A percentile compares a stretch with the other conserved stretches of the same genome.
Conservation (phyloP, 2,888 invertebrate genomes). For the Odontothrips loti region DNA sequence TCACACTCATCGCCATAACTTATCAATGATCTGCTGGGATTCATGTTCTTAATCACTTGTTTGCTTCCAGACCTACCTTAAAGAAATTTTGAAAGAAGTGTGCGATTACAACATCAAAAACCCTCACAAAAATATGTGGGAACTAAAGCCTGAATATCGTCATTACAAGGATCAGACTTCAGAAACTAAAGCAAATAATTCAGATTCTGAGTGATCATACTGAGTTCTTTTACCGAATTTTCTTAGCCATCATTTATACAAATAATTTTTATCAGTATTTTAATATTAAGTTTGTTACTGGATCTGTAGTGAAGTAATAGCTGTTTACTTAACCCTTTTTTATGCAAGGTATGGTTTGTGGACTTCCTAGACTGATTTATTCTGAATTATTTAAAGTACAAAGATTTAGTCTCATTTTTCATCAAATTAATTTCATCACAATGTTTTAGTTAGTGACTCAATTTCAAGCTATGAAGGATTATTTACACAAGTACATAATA, state of each 20-base stretch:
- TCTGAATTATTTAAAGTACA: background rate
- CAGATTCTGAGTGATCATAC: background rate
- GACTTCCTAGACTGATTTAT: background rate
- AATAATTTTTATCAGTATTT: background rate
- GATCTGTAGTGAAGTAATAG: background rate
- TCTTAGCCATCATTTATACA: background rate
- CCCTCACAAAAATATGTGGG: constrained; percentile 99
- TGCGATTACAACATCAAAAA: constrained; percentile 97
- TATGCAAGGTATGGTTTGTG: background rate
- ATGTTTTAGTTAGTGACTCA: background rate
- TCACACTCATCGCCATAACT: constrained; percentile 16
- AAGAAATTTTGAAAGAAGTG: constrained; percentile 96
- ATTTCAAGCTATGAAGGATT: too few relatives aligned
- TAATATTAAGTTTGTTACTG: background rate
- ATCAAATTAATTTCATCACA: background rate
- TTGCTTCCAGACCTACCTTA: constrained; percentile 70
- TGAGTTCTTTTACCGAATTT: background rate
- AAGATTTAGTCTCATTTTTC: background rate
- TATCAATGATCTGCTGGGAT: background rate
- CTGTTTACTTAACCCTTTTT: too few relatives aligned
- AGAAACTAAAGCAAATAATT: background rate
- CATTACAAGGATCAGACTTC: constrained; percentile 74
- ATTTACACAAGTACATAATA: too few relatives aligned
- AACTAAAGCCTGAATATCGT: constrained; percentile 95
- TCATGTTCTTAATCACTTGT: background rate